Evolutionary conservation across 2,888 invertebrate genomes (phyloP), one percentile per base, ranked within the genome.

Genomic region (Flexamia atlantica): DNA sequence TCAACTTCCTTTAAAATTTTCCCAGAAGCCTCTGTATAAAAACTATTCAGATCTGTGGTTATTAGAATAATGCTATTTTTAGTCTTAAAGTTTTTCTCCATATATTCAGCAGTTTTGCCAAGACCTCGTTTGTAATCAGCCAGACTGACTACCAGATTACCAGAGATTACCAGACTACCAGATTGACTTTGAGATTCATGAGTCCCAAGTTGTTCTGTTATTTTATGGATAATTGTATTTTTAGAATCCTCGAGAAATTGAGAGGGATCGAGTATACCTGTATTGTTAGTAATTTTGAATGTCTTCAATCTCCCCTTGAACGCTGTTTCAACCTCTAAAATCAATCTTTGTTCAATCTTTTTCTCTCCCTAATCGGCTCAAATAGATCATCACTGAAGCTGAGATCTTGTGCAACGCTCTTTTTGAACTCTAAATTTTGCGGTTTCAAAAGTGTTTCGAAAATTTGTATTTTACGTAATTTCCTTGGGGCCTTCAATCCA

Each of bases 11-110:
- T 57, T 57, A 57, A 23, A 2, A 57, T 57, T 57, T 57, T 57
- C 50, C 50, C 50, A 50, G 50, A 50, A 50, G 50, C 50, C 50
- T 50, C 50, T n/a, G 50, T n/a, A n/a, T 50, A 50, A 50, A 50
- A 50, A n/a, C n/a, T 50, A 14, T 50, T 14, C 17, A 50, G n/a
- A 50, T 50, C 17, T 50, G 50, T 50, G 17, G 50, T 50, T 50
- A 10, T 50, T 12, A 50, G 50, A 7, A 50, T 50, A n/a, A 50
- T 17, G 12, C 50, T 50, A n/a, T 50, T 50, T 50, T 50, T 17
- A 50, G 50, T 50, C 12, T 50, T 50, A 12, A 50, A 50, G 17
- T 50, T 50, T 50, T 50, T 50, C 50, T 50, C 50, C 50, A 50
- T 50, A 50, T 50, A 50, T 50, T 50, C 50, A 10, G 50, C 50